Conservation (phyloP, 2,113 vertebrate species). For the Bucco capensis region DNA sequence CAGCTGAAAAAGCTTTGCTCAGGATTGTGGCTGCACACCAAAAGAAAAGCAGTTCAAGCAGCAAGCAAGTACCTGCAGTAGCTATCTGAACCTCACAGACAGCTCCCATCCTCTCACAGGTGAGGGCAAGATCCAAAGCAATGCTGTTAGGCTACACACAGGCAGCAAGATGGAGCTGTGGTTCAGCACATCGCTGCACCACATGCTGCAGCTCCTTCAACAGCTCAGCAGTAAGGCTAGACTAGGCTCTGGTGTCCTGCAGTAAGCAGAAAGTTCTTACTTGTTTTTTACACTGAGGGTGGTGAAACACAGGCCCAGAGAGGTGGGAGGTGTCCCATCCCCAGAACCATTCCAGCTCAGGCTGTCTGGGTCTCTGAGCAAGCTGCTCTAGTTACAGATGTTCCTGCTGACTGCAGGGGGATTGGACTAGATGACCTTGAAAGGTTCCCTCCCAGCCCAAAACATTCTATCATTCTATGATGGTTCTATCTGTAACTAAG, state of each 20-base stretch:
- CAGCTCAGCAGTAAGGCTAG: fast-evolving
- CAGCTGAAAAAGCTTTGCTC: fast-evolving
- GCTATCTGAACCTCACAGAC: fast-evolving
- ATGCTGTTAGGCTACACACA: fast-evolving
- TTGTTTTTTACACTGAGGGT: too few relatives aligned
- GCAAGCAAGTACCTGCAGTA: fast-evolving
- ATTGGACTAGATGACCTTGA: too few relatives aligned
- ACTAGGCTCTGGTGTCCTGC: neutral
- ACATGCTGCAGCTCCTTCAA: fast-evolving
- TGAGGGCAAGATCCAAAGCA: neutral
- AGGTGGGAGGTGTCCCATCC: too few relatives aligned
- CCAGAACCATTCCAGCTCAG: too few relatives aligned
- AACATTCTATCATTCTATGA: too few relatives aligned
- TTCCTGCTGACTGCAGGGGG: too few relatives aligned
- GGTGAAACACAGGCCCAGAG: too few relatives aligned
- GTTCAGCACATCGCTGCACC: fast-evolving
- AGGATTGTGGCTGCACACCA: fast-evolving
- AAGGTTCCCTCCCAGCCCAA: too few relatives aligned
- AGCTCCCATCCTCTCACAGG: fast-evolving
- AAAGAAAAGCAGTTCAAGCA: neutral
- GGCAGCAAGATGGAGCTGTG: neutral
- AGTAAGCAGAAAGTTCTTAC: too few relatives aligned
- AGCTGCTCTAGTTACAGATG: too few relatives aligned
- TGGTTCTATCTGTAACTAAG: neutral
- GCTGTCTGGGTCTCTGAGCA: too few relatives aligned